Evolutionary conservation across 2,797 vertebrate genomes (phyloP), one percentile per base, ranked within the genome.

Genomic region (Girardinus metallicus): DNA sequence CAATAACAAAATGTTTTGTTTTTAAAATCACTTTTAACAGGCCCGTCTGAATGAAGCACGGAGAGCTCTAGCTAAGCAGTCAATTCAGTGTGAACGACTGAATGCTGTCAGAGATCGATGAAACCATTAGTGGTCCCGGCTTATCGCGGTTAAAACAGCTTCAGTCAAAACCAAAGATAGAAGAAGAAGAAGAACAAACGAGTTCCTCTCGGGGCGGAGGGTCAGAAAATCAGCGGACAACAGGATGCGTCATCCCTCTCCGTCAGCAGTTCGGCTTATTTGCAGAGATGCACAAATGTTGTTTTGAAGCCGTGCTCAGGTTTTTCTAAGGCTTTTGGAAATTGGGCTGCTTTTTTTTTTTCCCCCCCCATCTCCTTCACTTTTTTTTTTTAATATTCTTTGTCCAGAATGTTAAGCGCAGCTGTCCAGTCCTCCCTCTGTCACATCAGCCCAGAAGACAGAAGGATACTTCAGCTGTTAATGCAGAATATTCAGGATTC

Each of bases 401-500:
- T 16, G 9, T 73, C 23, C 18, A 18, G 39, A 73, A 29, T 44
- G 68, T 7, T 68, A 39, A 53, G 36, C 47, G 18, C 34, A 53
- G 9, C 31, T n/a, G 31, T 44, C 64, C 34, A 64, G n/a, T 71
- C 26, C 7, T 78, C 43, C 18, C 47, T 74, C 71, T 18, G 21
- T 53, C 13, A 49, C 73, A 51, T 43, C 13, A 53, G 49, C 79
- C 53, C 23, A 68, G 23, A 18, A 53, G 73, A 29, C 60, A 31
- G 70, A 46, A 79, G 74, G 36, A 75, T 81, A 12, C 41, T 71
- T 31, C 41, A 71, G 41, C 64, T 68, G 64, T 41, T 62, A n/a
- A 70, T 76, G 73, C 77, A 75, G 77, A 75, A 64, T 47, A 74
- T 70, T 80, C 53, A 74, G 55, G 31, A 26, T 51, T 80, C 16